Evolutionary conservation across 2,113 vertebrate species (phyloP).

Genomic region (Phalacrocorax pelagicus): DNA sequence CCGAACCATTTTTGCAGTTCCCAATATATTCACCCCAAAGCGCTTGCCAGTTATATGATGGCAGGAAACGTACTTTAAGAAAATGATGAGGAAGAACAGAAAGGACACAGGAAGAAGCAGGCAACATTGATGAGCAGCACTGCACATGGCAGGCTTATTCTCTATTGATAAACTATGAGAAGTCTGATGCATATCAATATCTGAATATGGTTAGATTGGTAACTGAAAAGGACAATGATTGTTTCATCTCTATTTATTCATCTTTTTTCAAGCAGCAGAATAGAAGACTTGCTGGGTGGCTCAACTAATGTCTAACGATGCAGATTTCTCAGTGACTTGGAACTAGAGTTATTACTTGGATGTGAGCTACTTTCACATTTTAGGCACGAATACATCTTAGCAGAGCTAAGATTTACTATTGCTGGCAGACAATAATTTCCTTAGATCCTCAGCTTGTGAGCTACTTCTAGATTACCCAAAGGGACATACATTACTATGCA

Average conservation of each 20-base stretch:
- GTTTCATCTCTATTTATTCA: neutral
- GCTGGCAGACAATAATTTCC: neutral
- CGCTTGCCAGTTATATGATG: neutral
- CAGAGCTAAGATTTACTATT: neutral
- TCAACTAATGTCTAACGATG: neutral
- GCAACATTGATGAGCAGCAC: neutral
- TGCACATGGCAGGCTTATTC: neutral
- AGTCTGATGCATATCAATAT: neutral
- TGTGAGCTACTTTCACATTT: neutral
- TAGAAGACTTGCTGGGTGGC: neutral
- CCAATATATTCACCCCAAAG: neutral
- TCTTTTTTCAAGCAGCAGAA: neutral
- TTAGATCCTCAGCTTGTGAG: neutral
- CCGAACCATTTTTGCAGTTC: neutral
- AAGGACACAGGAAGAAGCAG: neutral
- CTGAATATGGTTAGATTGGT: neutral
- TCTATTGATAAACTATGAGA: neutral
- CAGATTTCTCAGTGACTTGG: neutral
- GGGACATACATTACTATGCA: neutral
- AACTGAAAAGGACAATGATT: neutral
- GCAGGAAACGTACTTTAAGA: neutral
- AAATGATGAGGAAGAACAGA: neutral
- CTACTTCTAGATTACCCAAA: neutral
- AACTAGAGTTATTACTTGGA: neutral
- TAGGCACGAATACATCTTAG: neutral